phyloP scores from a whole-genome alignment of 2,888 invertebrate genomes.

The Heliconius cydno region DNA sequence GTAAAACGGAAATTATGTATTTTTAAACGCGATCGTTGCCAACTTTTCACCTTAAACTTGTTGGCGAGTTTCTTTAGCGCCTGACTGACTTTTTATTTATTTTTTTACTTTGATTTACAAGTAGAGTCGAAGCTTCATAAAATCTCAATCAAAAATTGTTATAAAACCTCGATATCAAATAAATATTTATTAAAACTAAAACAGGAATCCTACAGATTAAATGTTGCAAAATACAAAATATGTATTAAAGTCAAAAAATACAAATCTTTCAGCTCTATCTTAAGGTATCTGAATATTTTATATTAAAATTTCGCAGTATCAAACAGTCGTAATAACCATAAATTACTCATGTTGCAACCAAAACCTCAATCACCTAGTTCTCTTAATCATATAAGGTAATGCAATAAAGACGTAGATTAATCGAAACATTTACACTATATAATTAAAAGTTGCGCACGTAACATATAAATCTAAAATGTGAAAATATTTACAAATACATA shows the following conservation, averaged over 20 bases:
- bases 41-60: conserved; percentile 28
- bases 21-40: conserved; percentile 24
- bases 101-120: no score
- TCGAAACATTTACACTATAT: no score
- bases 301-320: neutral
- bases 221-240: no score
- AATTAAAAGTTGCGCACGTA: no score
- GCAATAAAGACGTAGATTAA: neutral
- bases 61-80: conserved; percentile 17
- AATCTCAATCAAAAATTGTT: neutral
- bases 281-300: neutral
- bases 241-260: no score
- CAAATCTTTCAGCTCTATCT: neutral
- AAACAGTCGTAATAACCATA: neutral
- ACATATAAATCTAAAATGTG: no score
- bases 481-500: no score
- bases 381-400: neutral
- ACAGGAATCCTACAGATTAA: no score
- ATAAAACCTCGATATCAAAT: neutral
- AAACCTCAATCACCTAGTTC: conserved; percentile 13
- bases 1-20: conserved; percentile 27
- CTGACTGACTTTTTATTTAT: no score
- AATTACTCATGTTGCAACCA: neutral
- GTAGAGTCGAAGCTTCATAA: neutral
- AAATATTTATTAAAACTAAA: no score